phyloP scores from a whole-genome alignment of 2,113 vertebrate genomes.

The Lamprotornis superbus region DNA sequence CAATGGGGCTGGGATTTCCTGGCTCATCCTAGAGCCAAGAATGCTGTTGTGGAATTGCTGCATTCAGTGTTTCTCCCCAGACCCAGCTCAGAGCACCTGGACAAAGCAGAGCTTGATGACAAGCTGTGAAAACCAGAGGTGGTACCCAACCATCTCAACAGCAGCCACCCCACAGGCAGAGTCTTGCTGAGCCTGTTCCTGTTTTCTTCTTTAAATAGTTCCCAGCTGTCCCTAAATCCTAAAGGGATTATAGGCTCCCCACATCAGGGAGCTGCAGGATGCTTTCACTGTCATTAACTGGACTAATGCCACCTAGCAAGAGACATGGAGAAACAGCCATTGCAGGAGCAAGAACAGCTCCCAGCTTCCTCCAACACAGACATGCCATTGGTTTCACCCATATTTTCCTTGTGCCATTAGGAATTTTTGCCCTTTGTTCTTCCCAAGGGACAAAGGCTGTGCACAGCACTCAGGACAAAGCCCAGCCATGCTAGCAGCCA shows the following conservation, averaged over 20 bases:
- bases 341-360: not conserved
- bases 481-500: not conserved
- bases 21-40: not conserved
- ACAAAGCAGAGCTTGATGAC: not conserved
- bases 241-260: not conserved
- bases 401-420: not conserved
- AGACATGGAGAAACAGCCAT: not conserved
- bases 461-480: not conserved
- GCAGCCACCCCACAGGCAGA: too few species aligned
- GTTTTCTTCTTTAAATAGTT: not conserved
- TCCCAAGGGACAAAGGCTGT: not conserved
- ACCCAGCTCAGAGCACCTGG: not conserved
- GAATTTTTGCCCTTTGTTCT: not conserved
- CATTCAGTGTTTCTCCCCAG: not conserved
- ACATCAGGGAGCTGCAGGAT: not conserved
- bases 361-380: not conserved
- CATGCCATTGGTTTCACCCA: not conserved
- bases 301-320: not conserved
- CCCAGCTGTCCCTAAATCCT: not conserved
- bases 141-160: not conserved
- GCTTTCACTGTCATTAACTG: not conserved
- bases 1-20: rapidly evolving
- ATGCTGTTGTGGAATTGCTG: not conserved
- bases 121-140: not conserved
- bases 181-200: not conserved